phyloP scores from a whole-genome alignment of 1,140 invertebrate genomes.

The Meloidogyne chitwoodi region DNA sequence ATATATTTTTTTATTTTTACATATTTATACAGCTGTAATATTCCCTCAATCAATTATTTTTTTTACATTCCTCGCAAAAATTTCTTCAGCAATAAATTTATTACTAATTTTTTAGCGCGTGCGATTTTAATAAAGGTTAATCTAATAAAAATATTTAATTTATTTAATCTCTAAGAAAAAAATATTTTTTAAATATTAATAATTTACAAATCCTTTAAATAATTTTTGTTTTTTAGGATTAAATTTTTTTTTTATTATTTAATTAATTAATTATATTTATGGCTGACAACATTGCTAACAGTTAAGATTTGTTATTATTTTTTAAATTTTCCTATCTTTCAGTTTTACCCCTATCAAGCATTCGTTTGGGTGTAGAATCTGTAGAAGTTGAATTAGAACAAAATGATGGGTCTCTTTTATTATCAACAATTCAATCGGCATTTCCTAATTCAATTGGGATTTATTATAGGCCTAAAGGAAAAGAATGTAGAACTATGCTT shows the following conservation, averaged over 20 bases:
- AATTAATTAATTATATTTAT: not conserved
- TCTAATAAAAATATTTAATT: not conserved
- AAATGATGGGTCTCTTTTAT: slow-evolving; percentile 1
- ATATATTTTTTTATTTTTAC: not conserved
- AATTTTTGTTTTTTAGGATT: not conserved
- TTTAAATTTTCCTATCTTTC: not conserved
- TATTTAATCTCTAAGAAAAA: not conserved
- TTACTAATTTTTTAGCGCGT: too few species aligned
- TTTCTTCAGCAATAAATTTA: not conserved
- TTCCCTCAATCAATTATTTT: not conserved
- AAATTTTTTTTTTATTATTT: too few species aligned
- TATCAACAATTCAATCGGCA: slow-evolving; percentile 15
- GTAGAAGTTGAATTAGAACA: slow-evolving; percentile 6
- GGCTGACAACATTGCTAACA: not conserved
- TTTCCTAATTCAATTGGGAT: slow-evolving; percentile 13
- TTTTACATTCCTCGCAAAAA: not conserved
- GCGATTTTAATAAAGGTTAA: too few species aligned
- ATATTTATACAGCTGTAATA: not conserved
- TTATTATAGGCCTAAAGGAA: slow-evolving; percentile 4
- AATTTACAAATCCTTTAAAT: not conserved
- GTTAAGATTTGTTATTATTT: not conserved
- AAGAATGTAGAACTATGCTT: slow-evolving; percentile 2
- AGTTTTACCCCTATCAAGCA: slow-evolving; percentile 3
- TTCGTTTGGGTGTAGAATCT: slow-evolving; percentile 3
- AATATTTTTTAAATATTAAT: not conserved